Base-by-base conservation (phyloP, 1,140 invertebrate genomes). In the Mylabris phalerata region DNA sequence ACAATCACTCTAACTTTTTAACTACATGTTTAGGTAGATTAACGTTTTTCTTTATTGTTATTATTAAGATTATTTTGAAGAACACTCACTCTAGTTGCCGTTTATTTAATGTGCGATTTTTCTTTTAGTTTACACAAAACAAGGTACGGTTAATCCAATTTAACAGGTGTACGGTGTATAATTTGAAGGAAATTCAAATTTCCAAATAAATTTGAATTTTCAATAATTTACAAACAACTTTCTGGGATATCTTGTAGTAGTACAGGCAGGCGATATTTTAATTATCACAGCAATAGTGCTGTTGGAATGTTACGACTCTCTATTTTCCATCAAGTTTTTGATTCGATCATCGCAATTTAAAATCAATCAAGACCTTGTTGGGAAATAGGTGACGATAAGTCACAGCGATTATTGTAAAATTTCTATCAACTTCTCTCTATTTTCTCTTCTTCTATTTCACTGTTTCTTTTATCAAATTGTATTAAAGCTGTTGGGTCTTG, bases 111-210 rank as follows among this genome's bases (percentile, higher is more conserved):
- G 4, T 5, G 4, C 32, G 32, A 7, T 32, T 32, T 32, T 32
- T 32, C 32, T 4, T 32, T 32, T 48, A 42, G 49, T 55, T 47
- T 49, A 52, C 48, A 51, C 43, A 44, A 26, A 3, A 54, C 41
- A 57, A 49, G 50, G 45, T 60, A 55, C 46, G 51, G 51, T 26
- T 48, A 47, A 45, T 43, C n/a, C 39, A 47, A 54, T 49, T 60
- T 50, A 50, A 60, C 58, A 55, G 58, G 58, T 60, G 50, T 60
- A 54, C 54, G 58, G 58, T 60, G 49, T 60, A 60, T 44, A 9
- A 52, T 38, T 7, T 19, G 38, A 41, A 13, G 51, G 45, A 54
- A 54, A 54, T 19, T 45, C 46, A 41, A 54, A 32, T 46, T 51
- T 41, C 24, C 42, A 24, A 41, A 51, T 41, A 13, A 41, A 51